phyloP scores from a whole-genome alignment of 2,797 vertebrate species.

The Enoplosus armatus region DNA sequence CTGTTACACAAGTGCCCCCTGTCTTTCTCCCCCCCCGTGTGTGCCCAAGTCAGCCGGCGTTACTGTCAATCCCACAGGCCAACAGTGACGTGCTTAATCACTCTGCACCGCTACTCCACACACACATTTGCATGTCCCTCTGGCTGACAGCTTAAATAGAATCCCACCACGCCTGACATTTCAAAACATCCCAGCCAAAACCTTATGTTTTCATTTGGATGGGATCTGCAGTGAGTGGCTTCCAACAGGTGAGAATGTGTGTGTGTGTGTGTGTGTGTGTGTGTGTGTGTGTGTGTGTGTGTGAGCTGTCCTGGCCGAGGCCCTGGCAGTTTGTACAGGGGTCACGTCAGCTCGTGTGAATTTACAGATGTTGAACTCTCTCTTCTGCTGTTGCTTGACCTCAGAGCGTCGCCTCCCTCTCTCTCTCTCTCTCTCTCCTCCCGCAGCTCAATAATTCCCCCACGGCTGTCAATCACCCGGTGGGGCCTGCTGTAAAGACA shows the following conservation, averaged over 20 bases:
- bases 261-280: conserved; percentile 13
- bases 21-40: conserved; percentile 65
- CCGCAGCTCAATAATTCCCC: conserved; percentile 50
- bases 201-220: conserved; percentile 55
- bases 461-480: conserved; percentile 70
- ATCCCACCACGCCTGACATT: conserved; percentile 57
- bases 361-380: conserved; percentile 73
- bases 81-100: conserved; percentile 77
- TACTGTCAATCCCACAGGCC: conserved; percentile 81
- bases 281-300: background rate
- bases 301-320: conserved; percentile 19
- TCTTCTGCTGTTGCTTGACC: conserved; percentile 66
- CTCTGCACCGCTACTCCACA: conserved; percentile 49
- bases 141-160: conserved; percentile 72
- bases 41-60: conserved; percentile 75
- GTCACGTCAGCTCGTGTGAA: conserved; percentile 62
- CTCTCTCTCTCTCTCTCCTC: conserved; percentile 48
- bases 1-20: conserved; percentile 79
- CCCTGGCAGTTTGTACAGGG: conserved; percentile 43
- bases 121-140: conserved; percentile 38
- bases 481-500: conserved; percentile 66
- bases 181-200: conserved; percentile 57
- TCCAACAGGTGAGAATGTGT: conserved; percentile 49
- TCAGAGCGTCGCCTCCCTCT: conserved; percentile 42
- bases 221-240: conserved; percentile 29